Evolutionary conservation across 2,888 invertebrate species (phyloP).

Genomic region (Glyphotaelius pellucidus): DNA sequence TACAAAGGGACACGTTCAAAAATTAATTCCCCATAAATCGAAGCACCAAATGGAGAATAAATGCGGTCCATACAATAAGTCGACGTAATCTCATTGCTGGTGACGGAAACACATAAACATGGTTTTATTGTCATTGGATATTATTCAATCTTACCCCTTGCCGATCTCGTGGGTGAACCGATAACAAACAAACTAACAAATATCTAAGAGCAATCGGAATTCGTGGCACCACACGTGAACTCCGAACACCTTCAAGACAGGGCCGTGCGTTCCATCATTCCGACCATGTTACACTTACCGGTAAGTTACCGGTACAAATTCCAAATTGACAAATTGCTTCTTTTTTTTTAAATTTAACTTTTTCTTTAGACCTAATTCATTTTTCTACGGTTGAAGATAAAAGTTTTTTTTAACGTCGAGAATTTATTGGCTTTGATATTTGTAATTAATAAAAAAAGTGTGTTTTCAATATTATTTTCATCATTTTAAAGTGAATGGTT

Average conservation of each 20-base stretch:
- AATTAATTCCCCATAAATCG: conserved; percentile 63
- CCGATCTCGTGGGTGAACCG: conserved; percentile 49
- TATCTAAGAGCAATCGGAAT: conserved; percentile 52
- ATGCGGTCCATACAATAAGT: conserved; percentile 57
- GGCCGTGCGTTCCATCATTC: background rate
- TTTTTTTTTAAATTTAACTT: background rate
- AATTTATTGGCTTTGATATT: too few species aligned
- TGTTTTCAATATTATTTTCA: background rate
- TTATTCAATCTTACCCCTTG: conserved; percentile 57
- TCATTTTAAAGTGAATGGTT: background rate
- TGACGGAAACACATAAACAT: conserved; percentile 63
- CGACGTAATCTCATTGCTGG: conserved; percentile 60
- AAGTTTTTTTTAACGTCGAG: too few species aligned
- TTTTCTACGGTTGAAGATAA: too few species aligned
- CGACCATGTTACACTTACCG: background rate
- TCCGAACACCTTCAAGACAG: background rate
- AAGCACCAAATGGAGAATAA: conserved; percentile 43
- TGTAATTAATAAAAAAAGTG: too few species aligned
- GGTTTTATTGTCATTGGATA: conserved; percentile 58
- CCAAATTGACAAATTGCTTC: too few species aligned
- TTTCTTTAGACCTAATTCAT: background rate
- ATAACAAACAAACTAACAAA: conserved; percentile 35
- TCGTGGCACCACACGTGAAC: conserved; percentile 45
- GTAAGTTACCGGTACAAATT: too few species aligned
- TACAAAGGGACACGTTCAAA: conserved; percentile 49